Percentiles rank a stretch among this genome's conserved stretches.
phyloP scores from a whole-genome alignment of 2,113 vertebrate genomes.

The Elephas maximus region DNA sequence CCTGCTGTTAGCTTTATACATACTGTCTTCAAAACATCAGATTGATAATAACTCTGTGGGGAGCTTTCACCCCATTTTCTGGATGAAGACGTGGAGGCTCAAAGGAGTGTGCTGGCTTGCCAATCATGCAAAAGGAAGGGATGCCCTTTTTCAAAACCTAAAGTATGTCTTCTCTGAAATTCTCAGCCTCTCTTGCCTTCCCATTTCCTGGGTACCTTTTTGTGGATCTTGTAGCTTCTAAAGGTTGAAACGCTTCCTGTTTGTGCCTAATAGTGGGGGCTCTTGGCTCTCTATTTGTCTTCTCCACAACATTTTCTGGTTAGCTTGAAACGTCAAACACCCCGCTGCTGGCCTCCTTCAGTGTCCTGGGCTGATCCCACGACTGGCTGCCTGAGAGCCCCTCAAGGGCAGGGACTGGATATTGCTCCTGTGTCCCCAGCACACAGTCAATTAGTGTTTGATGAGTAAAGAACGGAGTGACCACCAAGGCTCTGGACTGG shows the following conservation, averaged over 20 bases:
- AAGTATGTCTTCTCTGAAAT: background rate
- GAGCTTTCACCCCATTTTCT: background rate
- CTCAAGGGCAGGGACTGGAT: background rate
- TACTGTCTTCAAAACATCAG: background rate
- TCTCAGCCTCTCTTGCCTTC: background rate
- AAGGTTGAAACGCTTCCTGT: background rate
- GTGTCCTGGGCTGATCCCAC: background rate
- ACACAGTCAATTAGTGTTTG: background rate
- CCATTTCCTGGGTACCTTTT: background rate
- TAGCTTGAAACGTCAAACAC: background rate
- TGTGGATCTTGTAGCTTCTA: background rate
- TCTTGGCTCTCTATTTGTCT: background rate
- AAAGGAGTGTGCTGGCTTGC: background rate
- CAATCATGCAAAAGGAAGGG: background rate
- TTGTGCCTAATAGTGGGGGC: fast-evolving
- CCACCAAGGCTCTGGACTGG: background rate
- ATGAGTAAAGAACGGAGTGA: background rate
- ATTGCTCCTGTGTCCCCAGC: background rate
- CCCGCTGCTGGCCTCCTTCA: background rate
- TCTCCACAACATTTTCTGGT: background rate
- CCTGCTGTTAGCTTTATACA: background rate
- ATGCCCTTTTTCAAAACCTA: background rate
- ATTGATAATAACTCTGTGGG: background rate
- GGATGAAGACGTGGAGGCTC: background rate
- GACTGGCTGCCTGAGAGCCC: background rate